These are phyloP conservation scores for Rosalia funebris DNA, from an alignment of 2,888 invertebrate genomes.

Conservation along the genomic window DNA sequence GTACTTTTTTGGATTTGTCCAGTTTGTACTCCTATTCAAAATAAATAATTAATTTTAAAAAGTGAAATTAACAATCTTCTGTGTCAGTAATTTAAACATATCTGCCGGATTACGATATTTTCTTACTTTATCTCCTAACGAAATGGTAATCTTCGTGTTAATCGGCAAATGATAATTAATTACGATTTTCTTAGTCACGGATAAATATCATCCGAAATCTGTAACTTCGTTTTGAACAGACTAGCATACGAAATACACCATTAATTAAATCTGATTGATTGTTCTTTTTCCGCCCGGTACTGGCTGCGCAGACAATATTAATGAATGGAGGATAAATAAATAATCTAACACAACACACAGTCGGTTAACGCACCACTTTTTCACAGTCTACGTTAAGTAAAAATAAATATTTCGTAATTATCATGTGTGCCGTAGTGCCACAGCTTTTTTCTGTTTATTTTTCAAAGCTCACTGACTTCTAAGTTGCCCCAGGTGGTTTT, in stretches of 20 bases:
- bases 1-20: no score
- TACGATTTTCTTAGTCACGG: no score
- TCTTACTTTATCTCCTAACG: no score
- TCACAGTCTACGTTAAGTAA: constrained; percentile 25
- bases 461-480: constrained; percentile 44
- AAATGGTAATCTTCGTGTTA: no score
- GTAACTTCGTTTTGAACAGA: no score
- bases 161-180: no score
- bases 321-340: constrained; percentile 23
- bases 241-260: background rate
- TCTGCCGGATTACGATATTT: no score
- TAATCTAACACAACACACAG: constrained; percentile 16
- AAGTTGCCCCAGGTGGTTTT: constrained; percentile 47
- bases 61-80: no score
- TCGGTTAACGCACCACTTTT: constrained; percentile 19
- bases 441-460: constrained; percentile 33
- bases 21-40: no score
- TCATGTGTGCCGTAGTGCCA: constrained; percentile 31
- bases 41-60: no score
- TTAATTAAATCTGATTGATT: background rate
- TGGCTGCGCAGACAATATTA: background rate
- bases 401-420: constrained; percentile 38
- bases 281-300: background rate
- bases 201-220: no score
- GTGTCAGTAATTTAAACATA: no score